These are phyloP conservation scores for Leptodactylus fuscus DNA, from an alignment of 2,113 vertebrate genomes.

Conservation along the genomic window DNA sequence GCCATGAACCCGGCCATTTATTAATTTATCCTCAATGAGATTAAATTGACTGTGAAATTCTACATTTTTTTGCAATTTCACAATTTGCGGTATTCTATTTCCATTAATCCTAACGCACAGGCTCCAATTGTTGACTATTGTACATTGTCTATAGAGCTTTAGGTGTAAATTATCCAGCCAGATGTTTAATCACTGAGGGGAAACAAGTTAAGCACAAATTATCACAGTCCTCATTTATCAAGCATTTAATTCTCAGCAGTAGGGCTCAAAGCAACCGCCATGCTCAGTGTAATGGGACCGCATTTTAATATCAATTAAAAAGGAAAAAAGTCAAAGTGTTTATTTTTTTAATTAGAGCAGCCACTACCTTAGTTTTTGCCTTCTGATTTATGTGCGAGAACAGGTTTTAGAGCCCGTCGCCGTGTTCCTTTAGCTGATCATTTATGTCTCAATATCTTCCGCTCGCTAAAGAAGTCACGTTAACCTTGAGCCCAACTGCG, in stretches of 20 bases:
- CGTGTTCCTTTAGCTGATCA: constrained; percentile 30
- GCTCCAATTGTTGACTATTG: constrained; percentile 63
- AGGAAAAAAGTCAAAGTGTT: constrained; percentile 41
- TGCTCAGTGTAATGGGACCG: constrained; percentile 52
- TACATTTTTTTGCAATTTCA: constrained; percentile 22
- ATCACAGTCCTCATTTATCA: constrained; percentile 69
- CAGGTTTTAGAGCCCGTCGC: constrained; percentile 35
- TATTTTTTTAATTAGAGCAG: constrained; percentile 47
- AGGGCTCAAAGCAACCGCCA: constrained; percentile 61
- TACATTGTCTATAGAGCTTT: constrained; percentile 67
- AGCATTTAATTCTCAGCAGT: constrained; percentile 70
- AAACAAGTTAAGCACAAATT: constrained; percentile 70
- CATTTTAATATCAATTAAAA: constrained; percentile 60
- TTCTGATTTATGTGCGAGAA: constrained; percentile 21
- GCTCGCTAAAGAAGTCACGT: constrained; percentile 26
- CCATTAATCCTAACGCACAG: constrained; percentile 59
- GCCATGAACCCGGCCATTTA: constrained; percentile 11
- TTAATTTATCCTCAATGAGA: constrained; percentile 13
- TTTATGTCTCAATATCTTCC: constrained; percentile 41
- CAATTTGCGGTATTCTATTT: constrained; percentile 60
- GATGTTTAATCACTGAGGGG: constrained; percentile 69
- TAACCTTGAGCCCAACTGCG: constrained; percentile 30
- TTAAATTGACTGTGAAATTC: constrained; percentile 43
- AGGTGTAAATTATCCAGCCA: constrained; percentile 71
- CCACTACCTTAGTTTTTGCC: constrained; percentile 10